Evolutionary conservation across 2,113 vertebrate species (phyloP), one percentile per base, ranked within the genome.

Genomic region (Seriola rivoliana): DNA sequence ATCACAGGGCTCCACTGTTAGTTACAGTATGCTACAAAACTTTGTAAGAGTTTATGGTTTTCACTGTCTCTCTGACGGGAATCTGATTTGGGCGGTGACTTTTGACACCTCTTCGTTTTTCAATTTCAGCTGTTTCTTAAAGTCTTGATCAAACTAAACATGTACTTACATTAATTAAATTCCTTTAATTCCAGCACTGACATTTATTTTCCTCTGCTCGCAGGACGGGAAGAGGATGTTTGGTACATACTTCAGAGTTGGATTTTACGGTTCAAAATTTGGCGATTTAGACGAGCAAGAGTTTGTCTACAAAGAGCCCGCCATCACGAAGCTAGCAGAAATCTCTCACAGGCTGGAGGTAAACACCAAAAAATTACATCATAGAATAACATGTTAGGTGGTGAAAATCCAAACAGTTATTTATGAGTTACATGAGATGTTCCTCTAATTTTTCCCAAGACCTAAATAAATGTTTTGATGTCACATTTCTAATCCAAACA

Each of bases 151-250:
- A 38, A n/a, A 63, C 2, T 42, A 60, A 66, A 34, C 0, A 3
- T 9, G 1, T 40, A 62, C 6, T 32, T 14, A 34, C 9, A 7
- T 44, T 3, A 8, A 25, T 74, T 34, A 2, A 32, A 34, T 48
- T 44, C 14, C 1, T 23, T 23, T 16, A 42, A 4, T 55, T 78
- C 34, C 44, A 10, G 4, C 2, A 17, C 25, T 84, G 67, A 87
- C 46, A 57, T 42, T 40, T 19, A 3, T 54, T 57, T 55, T 60
- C 25, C 44, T 81, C 59, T 87, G 36, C 70, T 85, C 71, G 14
- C 90, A 99, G 98, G 95, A 96, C 82, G 97, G 97, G 92, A 99
- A 99, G 98, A 96, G 98, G 92, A 99, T 99, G 98, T 99, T 99
- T 94, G 98, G 98, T 80, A 99, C 98, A 44, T 99, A 99, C 94